These are phyloP conservation scores for Macropus fuliginosus DNA, from an alignment of 2,797 vertebrate genomes.

Conservation along the genomic window DNA sequence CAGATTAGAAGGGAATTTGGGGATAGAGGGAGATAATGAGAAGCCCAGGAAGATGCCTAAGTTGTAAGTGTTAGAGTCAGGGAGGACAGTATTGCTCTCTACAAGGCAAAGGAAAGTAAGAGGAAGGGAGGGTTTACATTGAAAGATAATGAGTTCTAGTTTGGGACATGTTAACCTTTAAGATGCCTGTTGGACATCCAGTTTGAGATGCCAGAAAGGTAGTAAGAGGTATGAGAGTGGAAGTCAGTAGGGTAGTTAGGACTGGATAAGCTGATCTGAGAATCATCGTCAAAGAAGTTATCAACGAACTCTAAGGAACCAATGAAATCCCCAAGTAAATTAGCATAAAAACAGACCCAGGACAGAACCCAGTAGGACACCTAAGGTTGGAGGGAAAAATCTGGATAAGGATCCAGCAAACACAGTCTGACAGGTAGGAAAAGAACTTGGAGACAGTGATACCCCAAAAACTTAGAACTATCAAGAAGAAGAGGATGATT, in stretches of 20 bases:
- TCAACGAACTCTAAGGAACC: neutral
- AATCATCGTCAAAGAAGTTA: neutral
- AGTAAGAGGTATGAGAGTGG: neutral
- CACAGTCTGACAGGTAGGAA: neutral
- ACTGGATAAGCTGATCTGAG: neutral
- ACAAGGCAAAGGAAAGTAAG: neutral
- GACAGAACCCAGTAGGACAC: neutral
- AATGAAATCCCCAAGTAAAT: neutral
- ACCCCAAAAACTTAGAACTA: neutral
- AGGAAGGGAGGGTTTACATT: neutral
- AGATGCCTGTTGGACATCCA: neutral
- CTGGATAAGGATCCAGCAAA: neutral
- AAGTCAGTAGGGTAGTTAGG: neutral
- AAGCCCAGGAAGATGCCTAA: neutral
- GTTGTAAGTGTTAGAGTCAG: neutral
- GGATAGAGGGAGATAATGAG: neutral
- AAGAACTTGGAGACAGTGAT: neutral
- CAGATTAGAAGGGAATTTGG: neutral
- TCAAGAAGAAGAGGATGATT: neutral
- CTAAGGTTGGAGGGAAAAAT: neutral
- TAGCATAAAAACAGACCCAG: neutral
- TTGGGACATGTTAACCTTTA: neutral
- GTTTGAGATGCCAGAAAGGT: neutral
- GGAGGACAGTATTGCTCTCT: neutral
- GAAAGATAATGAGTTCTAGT: neutral